Conservation (phyloP, 2,888 invertebrate genomes). For the Arenicola marina region DNA sequence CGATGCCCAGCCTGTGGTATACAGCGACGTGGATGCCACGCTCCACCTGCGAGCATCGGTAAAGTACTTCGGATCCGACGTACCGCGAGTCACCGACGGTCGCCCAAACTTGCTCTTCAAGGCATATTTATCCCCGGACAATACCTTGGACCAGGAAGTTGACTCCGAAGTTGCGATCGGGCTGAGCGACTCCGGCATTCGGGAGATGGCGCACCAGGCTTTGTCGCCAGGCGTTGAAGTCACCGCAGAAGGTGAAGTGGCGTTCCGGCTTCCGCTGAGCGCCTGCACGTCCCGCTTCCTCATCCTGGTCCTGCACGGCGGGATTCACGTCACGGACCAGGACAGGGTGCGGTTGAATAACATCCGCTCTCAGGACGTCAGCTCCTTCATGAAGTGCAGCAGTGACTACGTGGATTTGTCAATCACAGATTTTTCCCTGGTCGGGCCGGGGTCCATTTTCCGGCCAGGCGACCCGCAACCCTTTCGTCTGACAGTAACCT, state of each 20-base stretch:
- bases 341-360: background rate
- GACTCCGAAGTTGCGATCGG: no score
- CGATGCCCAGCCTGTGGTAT: background rate
- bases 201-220: no score
- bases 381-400: background rate
- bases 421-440: background rate
- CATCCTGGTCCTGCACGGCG: background rate
- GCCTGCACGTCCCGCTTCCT: background rate
- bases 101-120: background rate
- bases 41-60: background rate
- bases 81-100: background rate
- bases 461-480: no score
- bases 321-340: background rate
- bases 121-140: background rate
- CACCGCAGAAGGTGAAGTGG: background rate
- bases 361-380: background rate
- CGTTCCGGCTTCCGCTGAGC: background rate
- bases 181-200: no score
- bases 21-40: background rate
- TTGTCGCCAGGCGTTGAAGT: background rate
- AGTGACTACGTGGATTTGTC: background rate
- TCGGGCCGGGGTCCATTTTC: no score
- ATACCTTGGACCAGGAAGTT: no score
- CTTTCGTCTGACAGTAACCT: no score
- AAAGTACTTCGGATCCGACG: background rate